Conservation (phyloP, 2,797 vertebrate genomes). For the Sternotherus odoratus region DNA sequence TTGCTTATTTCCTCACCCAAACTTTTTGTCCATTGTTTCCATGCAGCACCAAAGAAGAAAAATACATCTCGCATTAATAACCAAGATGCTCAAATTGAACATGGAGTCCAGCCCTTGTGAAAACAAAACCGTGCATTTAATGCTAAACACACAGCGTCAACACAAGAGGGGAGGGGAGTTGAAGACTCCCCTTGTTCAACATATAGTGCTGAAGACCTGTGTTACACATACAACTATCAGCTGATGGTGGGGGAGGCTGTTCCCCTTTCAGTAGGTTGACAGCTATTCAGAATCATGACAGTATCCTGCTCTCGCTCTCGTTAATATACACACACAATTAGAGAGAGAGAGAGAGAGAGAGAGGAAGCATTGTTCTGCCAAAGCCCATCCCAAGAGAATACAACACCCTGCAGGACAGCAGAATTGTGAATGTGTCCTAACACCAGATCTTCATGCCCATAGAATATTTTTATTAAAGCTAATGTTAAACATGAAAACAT, state of each 20-base stretch:
- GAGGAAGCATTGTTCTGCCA: constrained; percentile 55
- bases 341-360: not conserved
- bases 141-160: constrained; percentile 18
- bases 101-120: constrained; percentile 23
- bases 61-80: not conserved
- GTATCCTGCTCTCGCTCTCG: constrained; percentile 47
- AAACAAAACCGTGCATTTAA: constrained; percentile 57
- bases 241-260: constrained; percentile 63
- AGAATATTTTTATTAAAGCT: too few relatives aligned
- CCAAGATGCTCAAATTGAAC: not conserved
- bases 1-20: not conserved
- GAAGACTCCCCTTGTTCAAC: not conserved
- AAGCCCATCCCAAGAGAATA: constrained; percentile 26
- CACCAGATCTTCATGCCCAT: constrained; percentile 53
- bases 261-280: constrained; percentile 39
- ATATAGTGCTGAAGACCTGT: constrained; percentile 33
- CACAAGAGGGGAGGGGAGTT: constrained; percentile 33
- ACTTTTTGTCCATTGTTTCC: not conserved
- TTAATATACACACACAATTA: not conserved
- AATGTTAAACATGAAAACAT: too few relatives aligned
- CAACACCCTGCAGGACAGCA: constrained; percentile 25
- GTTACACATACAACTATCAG: constrained; percentile 49
- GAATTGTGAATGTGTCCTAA: not conserved
- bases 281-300: constrained; percentile 68
- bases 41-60: not conserved